Conservation (phyloP, 2,797 vertebrate genomes). For the Tragopan temminckii region DNA sequence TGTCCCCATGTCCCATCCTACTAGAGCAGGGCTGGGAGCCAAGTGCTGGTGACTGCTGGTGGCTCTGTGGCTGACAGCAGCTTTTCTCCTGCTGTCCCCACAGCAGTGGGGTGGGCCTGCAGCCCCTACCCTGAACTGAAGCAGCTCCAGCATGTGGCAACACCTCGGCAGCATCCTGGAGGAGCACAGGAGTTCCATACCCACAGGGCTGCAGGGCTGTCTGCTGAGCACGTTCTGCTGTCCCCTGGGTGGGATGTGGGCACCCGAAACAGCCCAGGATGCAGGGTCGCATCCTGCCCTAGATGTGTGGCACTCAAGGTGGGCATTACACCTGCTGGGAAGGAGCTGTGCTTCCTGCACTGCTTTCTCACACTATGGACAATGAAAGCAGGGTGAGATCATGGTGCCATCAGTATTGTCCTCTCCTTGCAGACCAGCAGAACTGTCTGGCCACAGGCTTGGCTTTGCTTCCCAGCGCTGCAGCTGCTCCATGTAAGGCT, state of each 20-base stretch:
- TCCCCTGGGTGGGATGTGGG: neutral
- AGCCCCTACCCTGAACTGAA: too few relatives aligned
- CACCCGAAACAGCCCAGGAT: neutral
- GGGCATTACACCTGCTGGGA: neutral
- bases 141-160: too few relatives aligned
- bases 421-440: neutral
- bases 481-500: neutral
- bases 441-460: neutral
- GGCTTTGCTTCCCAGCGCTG: neutral
- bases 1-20: neutral
- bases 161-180: neutral
- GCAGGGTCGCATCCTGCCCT: neutral
- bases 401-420: accelerated
- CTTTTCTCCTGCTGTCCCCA: too few relatives aligned
- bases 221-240: neutral
- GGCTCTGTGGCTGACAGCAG: too few relatives aligned
- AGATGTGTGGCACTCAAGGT: neutral
- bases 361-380: neutral
- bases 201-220: neutral
- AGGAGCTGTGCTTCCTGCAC: neutral
- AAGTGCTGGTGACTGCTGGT: too few relatives aligned
- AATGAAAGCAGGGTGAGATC: accelerated
- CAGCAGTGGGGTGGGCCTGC: neutral
- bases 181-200: neutral
- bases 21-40: too few relatives aligned